phyloP scores from a whole-genome alignment of 1,140 invertebrate genomes.

The Drosophila parvula region DNA sequence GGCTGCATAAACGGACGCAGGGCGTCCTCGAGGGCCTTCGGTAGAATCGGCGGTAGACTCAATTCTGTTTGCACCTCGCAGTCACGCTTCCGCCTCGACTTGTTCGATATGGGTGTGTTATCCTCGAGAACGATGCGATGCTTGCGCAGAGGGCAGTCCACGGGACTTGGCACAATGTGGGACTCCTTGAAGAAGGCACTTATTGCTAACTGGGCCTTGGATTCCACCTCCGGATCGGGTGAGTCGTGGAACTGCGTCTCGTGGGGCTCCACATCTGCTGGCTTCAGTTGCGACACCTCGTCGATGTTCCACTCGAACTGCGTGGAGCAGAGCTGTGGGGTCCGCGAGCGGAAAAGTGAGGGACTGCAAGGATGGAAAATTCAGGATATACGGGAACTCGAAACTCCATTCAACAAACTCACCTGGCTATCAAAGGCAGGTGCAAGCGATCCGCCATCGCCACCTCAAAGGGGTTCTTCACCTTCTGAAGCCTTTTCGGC shows the following conservation, averaged over 20 bases:
- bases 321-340: constrained; percentile 83
- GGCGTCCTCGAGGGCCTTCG: constrained; percentile 84
- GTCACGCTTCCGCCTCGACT: constrained; percentile 53
- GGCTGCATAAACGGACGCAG: constrained; percentile 85
- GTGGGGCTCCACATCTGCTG: constrained; percentile 86
- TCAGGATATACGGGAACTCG: not conserved
- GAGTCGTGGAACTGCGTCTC: constrained; percentile 84
- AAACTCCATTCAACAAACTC: constrained; percentile 1
- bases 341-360: constrained; percentile 74
- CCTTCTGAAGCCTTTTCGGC: constrained; percentile 73
- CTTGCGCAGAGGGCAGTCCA: constrained; percentile 75
- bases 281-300: constrained; percentile 85
- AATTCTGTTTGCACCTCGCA: constrained; percentile 85
- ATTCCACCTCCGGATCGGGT: constrained; percentile 85
- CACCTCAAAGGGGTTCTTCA: constrained; percentile 79
- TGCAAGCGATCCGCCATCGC: constrained; percentile 74
- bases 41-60: constrained; percentile 84
- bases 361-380: constrained; percentile 54
- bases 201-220: constrained; percentile 85
- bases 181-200: constrained; percentile 85
- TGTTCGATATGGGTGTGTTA: constrained; percentile 75
- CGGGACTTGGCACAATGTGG: constrained; percentile 85
- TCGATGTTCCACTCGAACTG: constrained; percentile 86
- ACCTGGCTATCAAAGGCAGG: constrained; percentile 82
- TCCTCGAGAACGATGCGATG: constrained; percentile 77